Evolutionary conservation across 2,113 vertebrate species (phyloP), one percentile per base, ranked within the genome.

Genomic region (Gracilinanus agilis): DNA sequence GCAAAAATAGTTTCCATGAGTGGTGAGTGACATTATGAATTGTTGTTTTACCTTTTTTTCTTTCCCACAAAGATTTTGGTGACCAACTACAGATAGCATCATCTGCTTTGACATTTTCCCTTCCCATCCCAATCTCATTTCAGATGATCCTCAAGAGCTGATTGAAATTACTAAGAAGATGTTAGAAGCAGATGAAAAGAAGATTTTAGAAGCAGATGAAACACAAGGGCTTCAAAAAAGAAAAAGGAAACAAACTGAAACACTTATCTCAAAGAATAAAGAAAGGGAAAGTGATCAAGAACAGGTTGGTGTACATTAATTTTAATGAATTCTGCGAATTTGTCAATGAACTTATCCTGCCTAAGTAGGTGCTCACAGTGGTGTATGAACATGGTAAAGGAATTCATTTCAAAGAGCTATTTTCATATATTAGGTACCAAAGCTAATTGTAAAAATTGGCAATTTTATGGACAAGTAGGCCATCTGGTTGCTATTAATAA

Each of bases 131-230:
- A 40, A 40, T 83, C 3, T 92, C n/a, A 21, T 90, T 97, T 97
- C 95, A 98, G 97, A 98, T 96, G 97, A 97, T 83, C 93, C 97
- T 56, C 97, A 97, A 92, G 97, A 98, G 96, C 96, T 97, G 91
- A 94, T 97, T 91, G 96, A 98, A 96, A 98, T 98, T 96, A 99
- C 98, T 98, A 98, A 98, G 95, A 98, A 97, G 91, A 98, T 98
- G 96, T 25, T 98, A 56, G 96, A 0, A 95, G 97, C 97, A 44
- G 98, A 98, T 98, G 98, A 98, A 96, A 97, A 98, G 92, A 97
- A 49, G 49, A 49, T 49, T 49, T 49, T 49, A 49, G 49, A 49
- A 49, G 49, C 49, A 49, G 49, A 2, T 49, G 49, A 49, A 49
- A 49, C 49, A 49, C 49, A 49, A 49, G 5, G 49, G 49, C 49